These are phyloP conservation scores for Xestobium rufovillosum DNA, from an alignment of 2,888 invertebrate genomes.

Conservation along the genomic window DNA sequence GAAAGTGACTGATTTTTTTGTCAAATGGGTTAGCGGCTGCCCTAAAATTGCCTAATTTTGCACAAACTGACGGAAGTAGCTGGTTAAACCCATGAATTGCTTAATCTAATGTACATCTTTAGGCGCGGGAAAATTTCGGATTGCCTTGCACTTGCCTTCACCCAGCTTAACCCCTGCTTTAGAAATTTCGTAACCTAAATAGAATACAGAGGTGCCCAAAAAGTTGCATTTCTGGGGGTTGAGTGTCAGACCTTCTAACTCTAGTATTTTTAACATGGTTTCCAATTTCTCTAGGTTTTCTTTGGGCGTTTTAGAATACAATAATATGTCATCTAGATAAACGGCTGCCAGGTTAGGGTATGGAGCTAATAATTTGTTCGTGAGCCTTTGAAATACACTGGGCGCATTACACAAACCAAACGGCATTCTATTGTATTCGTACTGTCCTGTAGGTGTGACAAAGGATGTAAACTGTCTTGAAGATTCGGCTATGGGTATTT, in stretches of 20 bases:
- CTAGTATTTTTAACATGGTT: conserved; percentile 11
- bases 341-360: too few species aligned
- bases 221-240: conserved; percentile 16
- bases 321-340: conserved; percentile 24
- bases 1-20: conserved; percentile 21
- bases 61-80: conserved; percentile 23
- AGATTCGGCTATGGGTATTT: conserved; percentile 22
- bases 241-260: conserved; percentile 16
- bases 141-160: conserved; percentile 16
- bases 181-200: too few species aligned
- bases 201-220: too few species aligned
- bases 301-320: conserved; percentile 16
- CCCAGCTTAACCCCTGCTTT: conserved; percentile 21
- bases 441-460: conserved; percentile 10
- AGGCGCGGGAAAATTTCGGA: conserved; percentile 21
- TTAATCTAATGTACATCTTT: conserved; percentile 18
- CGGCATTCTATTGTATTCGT: conserved; percentile 7
- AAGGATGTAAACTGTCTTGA: conserved; percentile 21
- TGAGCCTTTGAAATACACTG: too few species aligned
- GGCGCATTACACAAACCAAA: conserved; percentile 8
- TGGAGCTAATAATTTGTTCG: too few species aligned
- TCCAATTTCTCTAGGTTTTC: conserved; percentile 18
- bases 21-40: conserved; percentile 17
- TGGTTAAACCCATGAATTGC: conserved; percentile 22
- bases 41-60: conserved; percentile 19